Evolutionary conservation across 2,888 invertebrate genomes (phyloP), one percentile per base, ranked within the genome.

Genomic region (Ichneumon xanthorius): DNA sequence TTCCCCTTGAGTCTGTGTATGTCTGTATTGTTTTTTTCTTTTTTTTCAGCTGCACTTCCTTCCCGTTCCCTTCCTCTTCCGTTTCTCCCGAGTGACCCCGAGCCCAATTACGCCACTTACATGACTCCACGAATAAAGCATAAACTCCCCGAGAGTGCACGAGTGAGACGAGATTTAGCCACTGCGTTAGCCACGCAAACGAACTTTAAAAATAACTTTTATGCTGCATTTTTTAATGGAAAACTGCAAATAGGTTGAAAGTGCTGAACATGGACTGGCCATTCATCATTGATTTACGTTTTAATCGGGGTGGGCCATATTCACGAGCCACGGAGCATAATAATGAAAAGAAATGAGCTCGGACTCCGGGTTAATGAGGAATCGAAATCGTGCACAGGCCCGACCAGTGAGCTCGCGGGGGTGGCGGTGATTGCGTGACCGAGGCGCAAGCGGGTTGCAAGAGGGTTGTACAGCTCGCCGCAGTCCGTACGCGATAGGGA

Each of bases 381-480:
- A 76, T 72, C 53, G 26, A 76, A 84, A 82, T 79, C 65, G 82
- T 63, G 76, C 63, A 16, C 67, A 73, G 67, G 61, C 53, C 58
- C 76, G 67, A 65, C 33, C 22, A 58, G 26, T 11, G 72, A 81
- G 63, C 76, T 84, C 68, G 67, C 75, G 79, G 83, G 76, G 76
- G 78, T 55, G 45, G 73, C 72, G 76, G 82, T 84, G 80, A 85
- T 88, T 79, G 87, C 87, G 87, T 87, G 87, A 86, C 79, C 76
- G 63, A 68, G 58, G n/a, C 55, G 40, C 65, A 48, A 22, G 48
- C 26, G 19, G 63, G 67, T 33, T 50, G 68, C 67, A 45, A 70
- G 65, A 55, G 19, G 68, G 37, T 75, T 16, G 50, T 63, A 55
- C 77, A 40, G 77, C 30, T 55, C 33, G 19, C 19, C 30, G 55